phyloP scores from a whole-genome alignment of 2,888 invertebrate genomes.

The Lottia scabra region DNA sequence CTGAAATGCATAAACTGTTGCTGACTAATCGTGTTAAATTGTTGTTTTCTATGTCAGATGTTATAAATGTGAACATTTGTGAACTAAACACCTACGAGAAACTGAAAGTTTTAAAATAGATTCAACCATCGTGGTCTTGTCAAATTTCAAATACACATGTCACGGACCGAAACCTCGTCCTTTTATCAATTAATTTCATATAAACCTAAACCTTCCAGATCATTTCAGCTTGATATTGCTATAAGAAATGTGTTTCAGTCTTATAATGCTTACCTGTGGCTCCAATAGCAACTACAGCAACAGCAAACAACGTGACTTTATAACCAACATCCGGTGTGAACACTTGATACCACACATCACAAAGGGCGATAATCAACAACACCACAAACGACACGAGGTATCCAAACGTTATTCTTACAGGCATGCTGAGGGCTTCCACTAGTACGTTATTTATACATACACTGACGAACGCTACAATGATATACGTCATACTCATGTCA shows the following conservation, averaged over 20 bases:
- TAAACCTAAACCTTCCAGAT: no score
- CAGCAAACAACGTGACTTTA: conserved; percentile 83
- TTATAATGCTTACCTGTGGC: conserved; percentile 50
- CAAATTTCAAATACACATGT: no score
- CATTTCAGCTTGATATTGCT: no score
- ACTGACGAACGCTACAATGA: conserved; percentile 88
- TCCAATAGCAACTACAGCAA: conserved; percentile 83
- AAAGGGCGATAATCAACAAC: conserved; percentile 84
- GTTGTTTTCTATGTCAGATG: no score
- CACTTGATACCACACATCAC: conserved; percentile 88
- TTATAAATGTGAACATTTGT: no score
- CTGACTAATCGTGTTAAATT: no score
- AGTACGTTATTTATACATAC: conserved; percentile 88
- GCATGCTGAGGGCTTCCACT: conserved; percentile 84
- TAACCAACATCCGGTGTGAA: conserved; percentile 85
- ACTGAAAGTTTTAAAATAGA: no score
- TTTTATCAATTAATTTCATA: no score
- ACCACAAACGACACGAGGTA: conserved; percentile 86
- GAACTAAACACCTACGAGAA: no score
- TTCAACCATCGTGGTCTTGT: no score
- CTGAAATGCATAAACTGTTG: no score
- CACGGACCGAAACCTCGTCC: no score
- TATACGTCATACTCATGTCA: conserved; percentile 93
- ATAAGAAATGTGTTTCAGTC: background rate
- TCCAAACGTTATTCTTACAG: conserved; percentile 89